A percentile compares a stretch with the other conserved stretches of the same genome.
Conservation (phyloP, 2,797 vertebrate species). For the Tiaroga cobitis region DNA sequence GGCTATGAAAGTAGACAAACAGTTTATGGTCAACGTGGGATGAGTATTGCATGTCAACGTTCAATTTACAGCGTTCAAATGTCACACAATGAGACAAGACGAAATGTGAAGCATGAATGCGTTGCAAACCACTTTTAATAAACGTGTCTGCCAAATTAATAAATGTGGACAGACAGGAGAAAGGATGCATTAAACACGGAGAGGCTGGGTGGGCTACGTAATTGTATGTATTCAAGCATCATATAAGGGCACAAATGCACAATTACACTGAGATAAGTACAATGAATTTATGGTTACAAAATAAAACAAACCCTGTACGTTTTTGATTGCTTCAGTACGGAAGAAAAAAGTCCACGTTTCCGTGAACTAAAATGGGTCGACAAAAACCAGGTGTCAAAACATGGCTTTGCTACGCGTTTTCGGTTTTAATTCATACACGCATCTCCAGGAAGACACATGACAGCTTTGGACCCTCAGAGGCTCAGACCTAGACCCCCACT, state of each 20-base stretch:
- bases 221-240: background rate
- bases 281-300: background rate
- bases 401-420: background rate
- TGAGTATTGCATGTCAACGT: background rate
- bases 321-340: background rate
- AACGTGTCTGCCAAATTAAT: background rate
- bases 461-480: background rate
- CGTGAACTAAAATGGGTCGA: constrained; percentile 8
- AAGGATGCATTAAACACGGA: background rate
- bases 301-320: background rate
- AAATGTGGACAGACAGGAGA: background rate
- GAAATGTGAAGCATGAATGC: background rate
- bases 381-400: constrained; percentile 6
- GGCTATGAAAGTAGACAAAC: background rate
- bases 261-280: background rate
- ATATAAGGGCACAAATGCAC: background rate
- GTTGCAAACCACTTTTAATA: background rate
- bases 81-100: background rate
- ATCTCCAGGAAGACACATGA: constrained; percentile 6
- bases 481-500: background rate
- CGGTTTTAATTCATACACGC: background rate
- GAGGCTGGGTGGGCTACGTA: background rate
- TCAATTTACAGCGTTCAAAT: background rate
- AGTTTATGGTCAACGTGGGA: background rate
- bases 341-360: background rate